Conservation (phyloP, 2,113 vertebrate genomes). For the Pteronura brasiliensis region DNA sequence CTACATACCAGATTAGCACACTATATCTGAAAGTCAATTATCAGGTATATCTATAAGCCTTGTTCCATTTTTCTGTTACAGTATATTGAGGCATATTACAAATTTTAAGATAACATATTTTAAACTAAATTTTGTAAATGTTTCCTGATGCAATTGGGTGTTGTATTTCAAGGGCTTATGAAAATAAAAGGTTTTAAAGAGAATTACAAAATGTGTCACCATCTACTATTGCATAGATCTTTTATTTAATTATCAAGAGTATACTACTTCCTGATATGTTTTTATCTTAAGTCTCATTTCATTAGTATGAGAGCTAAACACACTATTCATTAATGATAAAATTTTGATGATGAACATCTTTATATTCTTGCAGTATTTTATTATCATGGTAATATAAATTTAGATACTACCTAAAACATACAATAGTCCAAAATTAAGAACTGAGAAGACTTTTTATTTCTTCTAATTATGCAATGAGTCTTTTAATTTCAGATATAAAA, state of each 20-base stretch:
- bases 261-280: neutral
- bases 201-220: neutral
- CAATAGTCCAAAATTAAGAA: neutral
- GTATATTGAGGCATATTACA: neutral
- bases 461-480: neutral
- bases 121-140: neutral
- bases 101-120: neutral
- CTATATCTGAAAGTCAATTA: neutral
- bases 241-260: neutral
- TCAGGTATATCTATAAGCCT: neutral
- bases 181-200: neutral
- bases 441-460: neutral
- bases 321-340: neutral
- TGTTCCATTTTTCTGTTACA: neutral
- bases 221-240: neutral
- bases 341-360: neutral
- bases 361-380: slow-evolving; percentile 27
- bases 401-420: neutral
- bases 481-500: neutral
- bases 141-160: neutral
- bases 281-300: neutral
- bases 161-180: neutral
- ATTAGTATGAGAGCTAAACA: neutral
- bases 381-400: slow-evolving; percentile 33
- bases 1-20: neutral